phyloP scores from a whole-genome alignment of 2,113 vertebrate species.

The Ailuropoda melanoleuca region DNA sequence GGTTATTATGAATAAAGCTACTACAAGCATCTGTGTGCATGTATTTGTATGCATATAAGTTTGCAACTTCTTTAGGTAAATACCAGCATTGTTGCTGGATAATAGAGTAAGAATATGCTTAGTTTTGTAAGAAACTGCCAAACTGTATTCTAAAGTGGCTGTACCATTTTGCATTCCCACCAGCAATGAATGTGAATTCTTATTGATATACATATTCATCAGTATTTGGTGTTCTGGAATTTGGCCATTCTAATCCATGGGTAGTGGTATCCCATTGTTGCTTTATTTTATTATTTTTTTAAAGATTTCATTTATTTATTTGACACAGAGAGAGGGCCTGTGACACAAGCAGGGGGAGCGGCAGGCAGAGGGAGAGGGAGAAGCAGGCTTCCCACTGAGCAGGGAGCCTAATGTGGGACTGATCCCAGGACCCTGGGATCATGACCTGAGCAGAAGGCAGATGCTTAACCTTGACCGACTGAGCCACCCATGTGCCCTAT shows the following conservation, averaged over 20 bases:
- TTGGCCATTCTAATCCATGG: not conserved
- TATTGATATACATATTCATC: not conserved
- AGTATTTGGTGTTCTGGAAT: not conserved
- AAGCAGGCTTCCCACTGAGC: too few species aligned
- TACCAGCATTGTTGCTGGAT: not conserved
- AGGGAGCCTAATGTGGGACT: too few species aligned
- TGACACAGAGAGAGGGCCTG: too few species aligned
- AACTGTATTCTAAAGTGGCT: not conserved
- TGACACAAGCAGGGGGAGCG: too few species aligned
- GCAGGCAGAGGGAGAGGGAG: too few species aligned
- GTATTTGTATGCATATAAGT: not conserved
- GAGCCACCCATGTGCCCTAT: not conserved
- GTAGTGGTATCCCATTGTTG: not conserved
- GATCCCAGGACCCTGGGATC: too few species aligned
- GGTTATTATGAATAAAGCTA: not conserved
- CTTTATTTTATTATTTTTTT: not conserved
- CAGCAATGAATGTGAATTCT: not conserved
- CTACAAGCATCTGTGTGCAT: not conserved
- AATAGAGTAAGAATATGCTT: not conserved
- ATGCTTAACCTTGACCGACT: not conserved
- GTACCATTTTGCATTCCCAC: not conserved
- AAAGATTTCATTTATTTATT: too few species aligned
- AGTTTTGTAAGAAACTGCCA: not conserved
- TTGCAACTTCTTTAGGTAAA: not conserved
- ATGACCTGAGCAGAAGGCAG: too few species aligned